Evolutionary conservation across 2,113 vertebrate genomes (phyloP), one percentile per base, ranked within the genome.

Genomic region (Cyanistes caeruleus): DNA sequence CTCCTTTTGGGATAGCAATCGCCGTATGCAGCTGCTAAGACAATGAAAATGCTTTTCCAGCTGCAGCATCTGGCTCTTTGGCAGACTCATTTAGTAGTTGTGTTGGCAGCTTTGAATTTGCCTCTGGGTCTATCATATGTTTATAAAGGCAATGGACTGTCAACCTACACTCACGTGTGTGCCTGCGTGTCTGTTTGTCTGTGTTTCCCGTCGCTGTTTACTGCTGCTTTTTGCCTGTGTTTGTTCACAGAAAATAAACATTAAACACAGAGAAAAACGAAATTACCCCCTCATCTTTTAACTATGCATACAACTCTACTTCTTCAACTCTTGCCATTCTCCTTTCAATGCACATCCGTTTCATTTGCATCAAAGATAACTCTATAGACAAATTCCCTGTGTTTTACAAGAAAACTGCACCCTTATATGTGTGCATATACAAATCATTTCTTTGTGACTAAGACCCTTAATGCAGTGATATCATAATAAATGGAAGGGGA

Each of bases 111-210:
- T 87, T 85, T 69, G 33, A 52, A 74, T 95, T 91, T 95, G 90
- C 83, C 95, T 97, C 90, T 96, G 91, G 97, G 89, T 87, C 85
- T 86, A 79, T 95, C 92, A 69, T 89, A 77, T 90, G 85, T 94
- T 96, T 95, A 83, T 93, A 86, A 97, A 96, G 90, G 90, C 93
- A 94, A 59, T 84, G 84, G 85, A 78, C 88, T 83, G 70, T 95
- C 93, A 93, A 49, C 84, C 77, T 84, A 86, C 13, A 33, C 83
- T 89, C 49, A 6, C 15, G 85, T 75, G 81, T 79, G 84, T 90
- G 80, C 72, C 75, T 37, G 73, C 19, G 2, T 80, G 67, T 95
- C 90, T 86, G 92, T 79, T 27, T 83, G 86, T 80, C 65, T 58
- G 76, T 17, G 46, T 12, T 90, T 27, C 58, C 31, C 28, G 4